These are phyloP conservation scores for Drosophila diplacantha DNA, from an alignment of 2,888 invertebrate genomes.

Conservation along the genomic window DNA sequence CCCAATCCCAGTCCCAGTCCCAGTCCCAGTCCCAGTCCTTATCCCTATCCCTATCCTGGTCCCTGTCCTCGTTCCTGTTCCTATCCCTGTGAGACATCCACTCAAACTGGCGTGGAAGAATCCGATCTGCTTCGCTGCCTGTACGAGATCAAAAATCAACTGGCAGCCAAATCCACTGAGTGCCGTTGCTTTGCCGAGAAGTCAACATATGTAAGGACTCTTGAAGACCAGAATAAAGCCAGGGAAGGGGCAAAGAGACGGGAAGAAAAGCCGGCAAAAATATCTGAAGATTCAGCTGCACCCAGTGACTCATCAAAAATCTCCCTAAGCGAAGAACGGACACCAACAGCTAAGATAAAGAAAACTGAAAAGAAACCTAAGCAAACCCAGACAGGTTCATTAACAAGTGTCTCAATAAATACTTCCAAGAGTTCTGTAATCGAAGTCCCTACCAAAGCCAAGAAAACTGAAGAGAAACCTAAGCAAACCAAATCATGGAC, in stretches of 20 bases:
- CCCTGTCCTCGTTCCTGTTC: too few relatives aligned
- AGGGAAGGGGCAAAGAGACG: neutral
- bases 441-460: neutral
- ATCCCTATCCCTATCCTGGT: too few relatives aligned
- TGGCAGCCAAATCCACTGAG: neutral
- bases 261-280: neutral
- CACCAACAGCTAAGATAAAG: neutral
- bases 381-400: neutral
- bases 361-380: neutral
- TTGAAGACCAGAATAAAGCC: neutral
- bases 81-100: conserved; percentile 14
- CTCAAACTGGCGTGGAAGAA: conserved; percentile 17
- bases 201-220: conserved; percentile 5
- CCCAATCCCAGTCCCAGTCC: too few relatives aligned
- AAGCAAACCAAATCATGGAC: too few relatives aligned
- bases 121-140: conserved; percentile 15
- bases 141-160: conserved; percentile 17
- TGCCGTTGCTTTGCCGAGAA: conserved; percentile 27
- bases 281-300: too few relatives aligned
- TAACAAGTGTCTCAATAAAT: neutral
- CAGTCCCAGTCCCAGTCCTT: too few relatives aligned
- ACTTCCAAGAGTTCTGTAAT: neutral
- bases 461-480: neutral
- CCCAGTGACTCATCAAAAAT: neutral
- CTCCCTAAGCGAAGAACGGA: neutral